phyloP scores from a whole-genome alignment of 2,888 invertebrate genomes.

The Julus scanicus region DNA sequence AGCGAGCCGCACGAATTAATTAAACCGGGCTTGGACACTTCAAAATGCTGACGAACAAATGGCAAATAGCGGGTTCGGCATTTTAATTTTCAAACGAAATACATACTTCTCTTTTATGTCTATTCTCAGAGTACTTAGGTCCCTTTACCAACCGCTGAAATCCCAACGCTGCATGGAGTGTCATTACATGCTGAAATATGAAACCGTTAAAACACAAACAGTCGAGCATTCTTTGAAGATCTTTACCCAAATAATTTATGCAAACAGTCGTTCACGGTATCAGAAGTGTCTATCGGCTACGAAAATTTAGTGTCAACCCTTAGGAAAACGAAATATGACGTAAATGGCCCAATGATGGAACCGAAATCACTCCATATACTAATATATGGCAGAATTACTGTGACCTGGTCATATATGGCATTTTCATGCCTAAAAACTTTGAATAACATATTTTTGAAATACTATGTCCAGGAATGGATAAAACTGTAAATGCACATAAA shows the following conservation, averaged over 20 bases:
- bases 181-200: conserved; percentile 25
- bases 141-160: not conserved
- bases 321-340: not conserved
- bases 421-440: no score
- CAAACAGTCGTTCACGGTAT: not conserved
- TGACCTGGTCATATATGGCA: no score
- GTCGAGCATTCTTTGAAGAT: not conserved
- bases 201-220: not conserved
- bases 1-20: conserved; percentile 19
- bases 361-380: no score
- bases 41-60: not conserved
- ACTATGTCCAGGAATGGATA: no score
- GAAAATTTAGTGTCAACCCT: not conserved
- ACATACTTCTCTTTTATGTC: conserved; percentile 16
- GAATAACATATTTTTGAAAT: no score
- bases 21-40: conserved; percentile 3
- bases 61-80: not conserved
- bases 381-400: no score
- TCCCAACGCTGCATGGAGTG: not conserved
- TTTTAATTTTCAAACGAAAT: conserved; percentile 19
- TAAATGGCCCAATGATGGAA: no score
- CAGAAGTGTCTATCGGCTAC: not conserved
- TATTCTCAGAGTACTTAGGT: not conserved
- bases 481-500: no score
- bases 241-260: not conserved